Evolutionary conservation across 1,140 invertebrate species (phyloP).

Genomic region (Berghia stephanieae): DNA sequence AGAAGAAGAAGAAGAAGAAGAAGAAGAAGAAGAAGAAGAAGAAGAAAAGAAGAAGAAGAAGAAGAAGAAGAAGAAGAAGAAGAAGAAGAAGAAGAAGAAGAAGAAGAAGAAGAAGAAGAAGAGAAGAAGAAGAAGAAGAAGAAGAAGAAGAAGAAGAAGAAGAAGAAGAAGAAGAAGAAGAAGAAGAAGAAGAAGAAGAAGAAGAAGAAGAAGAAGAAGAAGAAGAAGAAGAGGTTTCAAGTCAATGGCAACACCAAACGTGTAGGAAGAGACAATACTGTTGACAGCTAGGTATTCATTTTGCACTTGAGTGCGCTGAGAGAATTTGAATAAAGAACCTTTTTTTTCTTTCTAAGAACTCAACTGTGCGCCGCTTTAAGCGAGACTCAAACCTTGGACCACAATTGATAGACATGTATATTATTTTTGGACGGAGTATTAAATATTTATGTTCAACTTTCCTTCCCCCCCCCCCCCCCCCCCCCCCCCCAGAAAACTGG

Average conservation of each 20-base stretch:
- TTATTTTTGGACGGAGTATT: too few species aligned
- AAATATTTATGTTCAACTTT: too few species aligned
- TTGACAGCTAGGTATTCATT: background rate
- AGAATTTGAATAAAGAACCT: background rate
- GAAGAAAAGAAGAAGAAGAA: background rate
- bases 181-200: background rate
- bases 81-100: background rate
- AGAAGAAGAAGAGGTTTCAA: background rate
- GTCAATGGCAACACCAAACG: background rate
- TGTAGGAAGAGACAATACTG: background rate
- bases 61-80: background rate
- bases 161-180: background rate
- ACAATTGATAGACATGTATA: too few species aligned
- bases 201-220: background rate
- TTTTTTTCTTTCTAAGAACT: too few species aligned
- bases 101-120: background rate
- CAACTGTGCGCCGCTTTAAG: too few species aligned
- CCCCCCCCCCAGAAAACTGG: conserved; percentile 79
- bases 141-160: background rate
- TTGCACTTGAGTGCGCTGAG: background rate
- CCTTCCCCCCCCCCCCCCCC: too few species aligned
- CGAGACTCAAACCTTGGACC: too few species aligned
- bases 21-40: background rate
- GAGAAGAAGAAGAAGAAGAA: background rate
- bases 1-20: conserved; percentile 1